Base-by-base conservation (phyloP, 2,113 vertebrate genomes). In the Fulica atra region DNA sequence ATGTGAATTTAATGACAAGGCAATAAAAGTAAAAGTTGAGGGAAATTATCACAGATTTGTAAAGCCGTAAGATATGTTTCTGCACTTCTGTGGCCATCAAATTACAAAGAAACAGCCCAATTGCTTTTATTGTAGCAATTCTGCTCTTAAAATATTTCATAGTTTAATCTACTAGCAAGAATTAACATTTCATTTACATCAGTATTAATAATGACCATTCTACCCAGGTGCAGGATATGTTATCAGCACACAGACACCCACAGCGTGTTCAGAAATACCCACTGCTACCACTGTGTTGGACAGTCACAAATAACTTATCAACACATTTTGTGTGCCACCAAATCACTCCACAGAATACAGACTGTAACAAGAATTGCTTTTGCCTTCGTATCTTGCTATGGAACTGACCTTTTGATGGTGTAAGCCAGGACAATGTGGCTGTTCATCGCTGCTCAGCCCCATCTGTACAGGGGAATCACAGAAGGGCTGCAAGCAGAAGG, bases 41-140 rank as follows among this genome's bases (percentile, higher is more conserved):
- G 98, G 98, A 98, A 98, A 98, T 98, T 98, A 98, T 98, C 98
- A 97, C 98, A 98, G 98, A 98, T 98, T 98, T 98, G 98, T 98
- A 98, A 98, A 98, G 98, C 97, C 92, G 11, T 98, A 96, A 98
- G 96, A 97, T 97, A 96, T 96, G 97, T 97, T 98, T 97, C 97
- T 97, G 97, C 96, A 96, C 97, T 98, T 97, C 92, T 95, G 96
- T 93, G 95, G 93, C 97, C 97, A 95, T 98, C 97, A 97, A 96
- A 98, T 98, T 97, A 98, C 97, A 98, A 98, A 98, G 98, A 96
- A 97, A 96, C 81, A 96, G 96, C 74, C 46, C 94, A 95, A 86
- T 94, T 96, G 87, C 89, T 97, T 98, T 98, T 97, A 97, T 92
- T 96, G 88, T 77, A 82, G 92, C 74, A 94, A 89, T 92, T 96